These are phyloP conservation scores for Ooceraea biroi DNA, from an alignment of 1,140 invertebrate genomes.

Conservation along the genomic window DNA sequence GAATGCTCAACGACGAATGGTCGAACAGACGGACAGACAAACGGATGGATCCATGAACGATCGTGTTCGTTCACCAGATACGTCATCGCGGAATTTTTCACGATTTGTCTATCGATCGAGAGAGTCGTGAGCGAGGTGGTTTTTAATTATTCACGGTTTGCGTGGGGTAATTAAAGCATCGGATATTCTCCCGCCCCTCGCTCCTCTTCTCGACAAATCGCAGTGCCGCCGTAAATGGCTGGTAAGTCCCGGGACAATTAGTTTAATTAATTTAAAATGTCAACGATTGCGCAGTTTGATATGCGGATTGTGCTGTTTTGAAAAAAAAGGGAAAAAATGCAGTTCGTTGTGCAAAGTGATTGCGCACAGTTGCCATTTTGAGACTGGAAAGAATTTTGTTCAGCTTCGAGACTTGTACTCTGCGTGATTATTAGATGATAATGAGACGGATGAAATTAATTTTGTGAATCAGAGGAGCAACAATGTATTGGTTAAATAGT, in stretches of 20 bases:
- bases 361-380: not conserved
- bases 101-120: not conserved
- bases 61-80: conserved; percentile 30
- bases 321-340: not conserved
- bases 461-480: not conserved
- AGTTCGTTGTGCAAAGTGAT: no score
- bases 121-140: not conserved
- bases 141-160: conserved; percentile 22
- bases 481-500: conserved; percentile 36
- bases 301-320: not conserved
- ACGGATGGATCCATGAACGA: conserved; percentile 25
- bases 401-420: not conserved
- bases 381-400: not conserved
- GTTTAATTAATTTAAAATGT: no score
- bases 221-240: no score
- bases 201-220: no score
- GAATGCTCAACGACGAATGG: conserved; percentile 65
- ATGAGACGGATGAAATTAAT: not conserved
- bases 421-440: not conserved
- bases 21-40: conserved; percentile 54
- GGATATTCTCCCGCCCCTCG: no score
- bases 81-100: conserved; percentile 29
- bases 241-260: no score
- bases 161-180: no score
- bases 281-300: not conserved